A percentile compares a stretch with the other conserved stretches of the same genome.
Conservation (phyloP, 1,140 invertebrate species). For the Listronotus oregonensis region DNA sequence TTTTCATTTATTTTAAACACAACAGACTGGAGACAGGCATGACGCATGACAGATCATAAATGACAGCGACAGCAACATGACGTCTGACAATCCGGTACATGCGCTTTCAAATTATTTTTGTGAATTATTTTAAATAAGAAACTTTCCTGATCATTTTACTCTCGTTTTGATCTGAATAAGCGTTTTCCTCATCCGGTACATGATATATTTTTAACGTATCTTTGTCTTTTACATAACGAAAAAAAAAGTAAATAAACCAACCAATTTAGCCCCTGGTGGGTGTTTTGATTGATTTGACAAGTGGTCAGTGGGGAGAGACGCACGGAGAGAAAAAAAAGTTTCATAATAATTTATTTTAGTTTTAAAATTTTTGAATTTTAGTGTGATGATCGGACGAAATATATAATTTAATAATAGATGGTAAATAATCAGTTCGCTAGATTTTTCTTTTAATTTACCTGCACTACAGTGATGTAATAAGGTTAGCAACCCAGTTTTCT, state of each 20-base stretch:
- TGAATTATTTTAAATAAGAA: no score
- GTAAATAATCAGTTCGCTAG: neutral
- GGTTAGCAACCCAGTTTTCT: slow-evolving; percentile 28
- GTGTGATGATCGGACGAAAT: neutral
- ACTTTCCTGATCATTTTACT: no score
- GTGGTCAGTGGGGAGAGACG: neutral
- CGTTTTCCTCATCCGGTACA: no score
- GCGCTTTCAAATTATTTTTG: no score
- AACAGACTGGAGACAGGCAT: neutral
- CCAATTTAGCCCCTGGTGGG: neutral
- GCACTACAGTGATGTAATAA: slow-evolving; percentile 16
- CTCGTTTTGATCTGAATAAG: no score
- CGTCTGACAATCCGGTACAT: neutral
- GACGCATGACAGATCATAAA: neutral
- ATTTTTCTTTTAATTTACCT: neutral
- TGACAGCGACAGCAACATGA: slow-evolving; percentile 1
- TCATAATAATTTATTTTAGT: slow-evolving; percentile 12
- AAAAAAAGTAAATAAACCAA: no score
- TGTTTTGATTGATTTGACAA: neutral
- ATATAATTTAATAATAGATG: slow-evolving; percentile 6
- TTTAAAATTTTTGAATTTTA: neutral
- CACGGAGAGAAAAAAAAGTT: slow-evolving; percentile 5
- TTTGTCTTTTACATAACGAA: no score
- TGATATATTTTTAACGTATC: no score
- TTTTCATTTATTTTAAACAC: slow-evolving; percentile 8